phyloP scores from a whole-genome alignment of 2,888 invertebrate genomes.

The Allygus modestus region DNA sequence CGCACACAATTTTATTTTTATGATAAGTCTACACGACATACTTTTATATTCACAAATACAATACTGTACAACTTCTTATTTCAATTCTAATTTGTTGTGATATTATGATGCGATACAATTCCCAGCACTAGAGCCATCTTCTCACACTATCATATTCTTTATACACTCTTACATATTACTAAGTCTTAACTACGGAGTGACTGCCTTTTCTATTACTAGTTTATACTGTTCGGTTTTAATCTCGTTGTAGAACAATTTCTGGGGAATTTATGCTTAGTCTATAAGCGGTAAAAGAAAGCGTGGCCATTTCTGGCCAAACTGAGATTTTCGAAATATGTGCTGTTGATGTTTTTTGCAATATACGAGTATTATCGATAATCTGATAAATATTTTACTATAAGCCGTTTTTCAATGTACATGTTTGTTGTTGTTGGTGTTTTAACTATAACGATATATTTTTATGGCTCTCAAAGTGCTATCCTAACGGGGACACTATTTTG shows the following conservation, averaged over 20 bases:
- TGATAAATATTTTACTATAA: conserved; percentile 48
- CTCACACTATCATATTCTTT: too few relatives aligned
- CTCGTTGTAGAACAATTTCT: background rate
- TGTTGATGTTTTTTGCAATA: conserved; percentile 47
- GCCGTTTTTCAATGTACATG: conserved; percentile 31
- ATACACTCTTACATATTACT: background rate
- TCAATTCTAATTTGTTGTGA: too few relatives aligned
- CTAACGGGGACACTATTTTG: conserved; percentile 39
- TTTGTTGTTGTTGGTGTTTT: conserved; percentile 25
- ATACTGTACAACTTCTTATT: too few relatives aligned
- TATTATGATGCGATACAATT: too few relatives aligned
- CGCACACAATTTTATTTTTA: too few relatives aligned
- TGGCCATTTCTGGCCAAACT: background rate
- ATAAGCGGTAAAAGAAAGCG: background rate
- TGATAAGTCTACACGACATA: too few relatives aligned
- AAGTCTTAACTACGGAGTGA: background rate
- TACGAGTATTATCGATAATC: background rate
- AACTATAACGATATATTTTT: conserved; percentile 5
- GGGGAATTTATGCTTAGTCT: conserved; percentile 59
- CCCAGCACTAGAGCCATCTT: too few relatives aligned
- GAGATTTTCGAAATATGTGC: conserved; percentile 2
- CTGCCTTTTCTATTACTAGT: conserved; percentile 10
- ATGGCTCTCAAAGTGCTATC: conserved; percentile 13
- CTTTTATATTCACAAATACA: too few relatives aligned
- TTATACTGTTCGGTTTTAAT: background rate